Percentiles rank a stretch among this genome's conserved stretches.
Conservation (phyloP, 2,888 invertebrate species). For the Lacanobia oleracea region DNA sequence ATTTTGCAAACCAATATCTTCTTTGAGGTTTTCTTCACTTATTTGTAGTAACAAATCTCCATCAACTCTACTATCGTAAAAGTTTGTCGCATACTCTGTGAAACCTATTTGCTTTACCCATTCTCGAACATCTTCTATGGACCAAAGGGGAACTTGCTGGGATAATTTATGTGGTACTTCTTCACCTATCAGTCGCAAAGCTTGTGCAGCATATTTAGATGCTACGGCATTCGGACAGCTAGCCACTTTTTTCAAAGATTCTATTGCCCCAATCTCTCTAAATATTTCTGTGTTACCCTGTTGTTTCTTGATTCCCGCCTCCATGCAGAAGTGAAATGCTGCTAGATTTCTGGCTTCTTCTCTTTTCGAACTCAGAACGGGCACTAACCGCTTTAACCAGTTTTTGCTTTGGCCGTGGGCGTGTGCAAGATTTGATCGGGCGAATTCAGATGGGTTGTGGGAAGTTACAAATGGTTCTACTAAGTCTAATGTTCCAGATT, state of each 20-base stretch:
- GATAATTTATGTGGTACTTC: slow-evolving; percentile 99
- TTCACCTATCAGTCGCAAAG: slow-evolving; percentile 97
- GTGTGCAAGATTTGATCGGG: slow-evolving; percentile 97
- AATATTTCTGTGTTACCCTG: slow-evolving; percentile 98
- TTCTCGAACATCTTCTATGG: slow-evolving; percentile 98
- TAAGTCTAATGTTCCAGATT: slow-evolving; percentile 98
- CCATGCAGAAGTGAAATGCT: slow-evolving; percentile 99
- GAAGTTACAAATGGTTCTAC: slow-evolving; percentile 99
- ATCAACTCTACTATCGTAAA: slow-evolving; percentile 98
- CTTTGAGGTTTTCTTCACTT: slow-evolving; percentile 97
- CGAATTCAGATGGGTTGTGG: slow-evolving; percentile 98
- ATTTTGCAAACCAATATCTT: slow-evolving; percentile 98
- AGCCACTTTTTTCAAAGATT: slow-evolving; percentile 98
- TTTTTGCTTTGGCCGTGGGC: slow-evolving; percentile 99
- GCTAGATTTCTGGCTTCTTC: slow-evolving; percentile 99
- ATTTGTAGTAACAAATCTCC: slow-evolving; percentile 98
- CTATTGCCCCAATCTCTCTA: slow-evolving; percentile 98
- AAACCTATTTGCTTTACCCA: slow-evolving; percentile 99
- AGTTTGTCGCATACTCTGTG: slow-evolving; percentile 95
- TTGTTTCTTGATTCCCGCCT: slow-evolving; percentile 98
- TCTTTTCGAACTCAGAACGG: slow-evolving; percentile 97
- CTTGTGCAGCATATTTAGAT: slow-evolving; percentile 98
- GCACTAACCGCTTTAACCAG: slow-evolving; percentile 98
- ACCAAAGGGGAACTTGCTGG: slow-evolving; percentile 99
- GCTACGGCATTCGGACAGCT: slow-evolving; percentile 99